These are phyloP conservation scores for Ceuthmochares aereus DNA, from an alignment of 2,113 vertebrate genomes.

Conservation along the genomic window DNA sequence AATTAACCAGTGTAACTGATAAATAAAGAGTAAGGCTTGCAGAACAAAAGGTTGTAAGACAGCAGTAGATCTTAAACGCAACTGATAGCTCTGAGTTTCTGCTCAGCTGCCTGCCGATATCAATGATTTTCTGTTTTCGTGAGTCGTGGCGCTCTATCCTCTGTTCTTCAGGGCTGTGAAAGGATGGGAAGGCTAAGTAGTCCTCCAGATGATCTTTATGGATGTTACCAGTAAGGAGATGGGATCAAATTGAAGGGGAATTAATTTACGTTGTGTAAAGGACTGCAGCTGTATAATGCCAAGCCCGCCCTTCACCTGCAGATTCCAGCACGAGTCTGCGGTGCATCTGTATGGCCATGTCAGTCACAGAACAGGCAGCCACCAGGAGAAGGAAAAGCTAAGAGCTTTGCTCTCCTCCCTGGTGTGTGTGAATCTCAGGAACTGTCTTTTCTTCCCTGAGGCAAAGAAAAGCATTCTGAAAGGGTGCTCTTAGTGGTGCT, in stretches of 20 bases:
- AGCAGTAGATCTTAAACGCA: slow-evolving; percentile 33
- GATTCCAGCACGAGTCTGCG: neutral
- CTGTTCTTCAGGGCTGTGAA: neutral
- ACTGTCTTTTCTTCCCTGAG: neutral
- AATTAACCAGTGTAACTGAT: slow-evolving; percentile 1
- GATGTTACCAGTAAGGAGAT: neutral
- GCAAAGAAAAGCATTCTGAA: neutral
- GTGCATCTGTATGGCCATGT: fast-evolving
- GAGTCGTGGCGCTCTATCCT: neutral
- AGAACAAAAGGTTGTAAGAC: neutral
- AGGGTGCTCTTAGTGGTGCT: neutral
- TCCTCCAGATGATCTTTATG: neutral
- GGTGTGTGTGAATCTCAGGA: neutral
- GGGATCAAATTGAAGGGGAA: neutral
- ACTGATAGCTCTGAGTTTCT: slow-evolving; percentile 22
- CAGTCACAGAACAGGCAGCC: fast-evolving
- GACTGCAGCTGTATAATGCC: fast-evolving
- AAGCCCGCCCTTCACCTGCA: fast-evolving
- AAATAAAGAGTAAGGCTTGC: neutral
- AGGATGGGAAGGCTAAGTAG: neutral
- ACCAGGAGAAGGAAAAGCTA: neutral
- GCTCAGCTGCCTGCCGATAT: slow-evolving; percentile 47
- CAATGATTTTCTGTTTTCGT: neutral
- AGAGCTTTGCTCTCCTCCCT: neutral
- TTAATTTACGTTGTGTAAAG: neutral